Evolutionary conservation across 2,113 vertebrate species (phyloP), one percentile per base, ranked within the genome.

Genomic region (Microcebus lehilahytsara): DNA sequence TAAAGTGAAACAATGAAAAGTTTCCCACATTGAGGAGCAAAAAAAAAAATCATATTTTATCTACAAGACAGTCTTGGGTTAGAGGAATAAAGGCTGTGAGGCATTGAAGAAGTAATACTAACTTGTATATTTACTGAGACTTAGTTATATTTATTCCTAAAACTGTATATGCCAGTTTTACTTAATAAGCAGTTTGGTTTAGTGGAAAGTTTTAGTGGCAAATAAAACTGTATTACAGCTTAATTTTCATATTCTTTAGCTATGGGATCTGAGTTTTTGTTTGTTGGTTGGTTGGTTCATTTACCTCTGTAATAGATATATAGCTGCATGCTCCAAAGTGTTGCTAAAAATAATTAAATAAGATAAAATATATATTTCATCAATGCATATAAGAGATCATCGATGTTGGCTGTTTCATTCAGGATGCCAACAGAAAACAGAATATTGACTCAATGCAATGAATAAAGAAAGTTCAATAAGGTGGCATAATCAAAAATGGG

Each of bases 321-420:
- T 40, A 32, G 42, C 16, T 60, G 7, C 1, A 25, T 42, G 37
- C 1, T 56, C 34, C 51, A 67, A 86, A 78, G 4, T 95, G 37
- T 78, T 75, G 9, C 13, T 92, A 72, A 91, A 78, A 42, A 75
- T 40, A 92, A 77, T 25, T 77, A 89, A 89, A 58, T 66, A 34
- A 89, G 2, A 37, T 86, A 16, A 78, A 89, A 30, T 89, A 14
- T 42, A 7, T 27, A 3, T 32, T 56, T 56, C 17, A 19, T 56
- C 17, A 19, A 56, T 40, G 12, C 20, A 32, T 32, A 19, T 23
- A 79, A 25, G 27, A 85, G 9, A 53, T 37, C 20, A 6, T 25
- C 14, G 1, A 0, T 40, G 14, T 53, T 46, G 58, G 2, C 40
- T 53, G 14, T 37, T 69, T 22, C 25, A 42, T 67, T 91, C 8